These are phyloP conservation scores for Ips nitidus DNA, from an alignment of 1,140 invertebrate genomes.

Conservation along the genomic window DNA sequence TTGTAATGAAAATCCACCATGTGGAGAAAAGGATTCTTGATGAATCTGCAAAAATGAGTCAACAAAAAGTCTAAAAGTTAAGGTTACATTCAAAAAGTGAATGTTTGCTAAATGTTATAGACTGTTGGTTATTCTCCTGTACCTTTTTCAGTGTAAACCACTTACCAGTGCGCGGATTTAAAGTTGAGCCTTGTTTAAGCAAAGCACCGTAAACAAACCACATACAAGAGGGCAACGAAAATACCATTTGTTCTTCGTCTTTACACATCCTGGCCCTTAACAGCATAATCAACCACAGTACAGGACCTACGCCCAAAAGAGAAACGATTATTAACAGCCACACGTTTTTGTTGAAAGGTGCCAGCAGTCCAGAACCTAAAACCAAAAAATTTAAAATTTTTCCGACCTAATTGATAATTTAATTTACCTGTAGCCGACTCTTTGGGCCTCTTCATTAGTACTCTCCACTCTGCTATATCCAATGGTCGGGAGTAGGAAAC, in stretches of 20 bases:
- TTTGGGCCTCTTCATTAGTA: constrained; percentile 75
- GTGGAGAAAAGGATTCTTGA: constrained; percentile 81
- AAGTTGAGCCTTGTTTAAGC: constrained; percentile 82
- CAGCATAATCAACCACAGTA: constrained; percentile 73
- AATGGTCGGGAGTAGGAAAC: constrained; percentile 67
- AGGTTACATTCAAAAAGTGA: too few species aligned
- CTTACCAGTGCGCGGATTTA: constrained; percentile 74
- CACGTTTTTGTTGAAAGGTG: constrained; percentile 75
- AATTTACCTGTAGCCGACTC: constrained; percentile 69
- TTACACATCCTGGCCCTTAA: constrained; percentile 59
- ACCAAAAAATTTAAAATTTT: background rate
- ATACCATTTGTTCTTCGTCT: constrained; percentile 46
- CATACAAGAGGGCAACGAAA: constrained; percentile 64
- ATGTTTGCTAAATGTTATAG: too few species aligned
- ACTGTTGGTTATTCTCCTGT: too few species aligned
- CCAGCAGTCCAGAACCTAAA: constrained; percentile 70
- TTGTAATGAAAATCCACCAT: constrained; percentile 89
- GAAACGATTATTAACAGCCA: constrained; percentile 77
- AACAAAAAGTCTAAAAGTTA: background rate
- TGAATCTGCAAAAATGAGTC: constrained; percentile 61
- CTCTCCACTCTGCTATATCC: constrained; percentile 73
- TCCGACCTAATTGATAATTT: background rate
- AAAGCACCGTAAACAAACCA: constrained; percentile 88
- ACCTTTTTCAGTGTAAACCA: background rate
- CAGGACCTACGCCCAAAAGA: constrained; percentile 71